Evolutionary conservation across 2,797 vertebrate genomes (phyloP).

Genomic region (Crypturellus tataupa): DNA sequence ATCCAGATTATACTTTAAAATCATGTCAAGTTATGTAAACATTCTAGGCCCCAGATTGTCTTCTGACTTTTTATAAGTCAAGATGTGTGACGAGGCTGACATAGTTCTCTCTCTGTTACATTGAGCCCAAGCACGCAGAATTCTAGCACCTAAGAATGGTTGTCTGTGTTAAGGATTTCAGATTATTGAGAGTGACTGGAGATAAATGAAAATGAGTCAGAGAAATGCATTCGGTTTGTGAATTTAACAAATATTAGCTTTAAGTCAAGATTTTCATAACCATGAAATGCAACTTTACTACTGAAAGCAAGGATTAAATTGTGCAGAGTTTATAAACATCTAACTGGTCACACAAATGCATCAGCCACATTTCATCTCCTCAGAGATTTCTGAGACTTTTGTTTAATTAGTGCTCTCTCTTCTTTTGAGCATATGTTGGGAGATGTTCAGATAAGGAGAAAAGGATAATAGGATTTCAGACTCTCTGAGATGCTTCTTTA

Average conservation of each 20-base stretch:
- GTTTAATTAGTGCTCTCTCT: too few relatives aligned
- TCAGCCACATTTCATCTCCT: too few relatives aligned
- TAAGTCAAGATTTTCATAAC: not conserved
- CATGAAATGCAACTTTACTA: not conserved
- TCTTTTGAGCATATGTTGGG: too few relatives aligned
- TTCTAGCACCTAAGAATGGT: not conserved
- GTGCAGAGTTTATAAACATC: too few relatives aligned
- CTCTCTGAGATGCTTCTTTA: too few relatives aligned
- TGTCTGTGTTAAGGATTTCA: not conserved
- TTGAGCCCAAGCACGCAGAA: not conserved
- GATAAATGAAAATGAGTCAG: not conserved
- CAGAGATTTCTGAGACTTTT: too few relatives aligned
- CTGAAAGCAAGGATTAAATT: not conserved
- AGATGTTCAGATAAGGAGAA: too few relatives aligned
- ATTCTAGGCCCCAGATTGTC: not conserved
- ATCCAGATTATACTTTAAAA: not conserved
- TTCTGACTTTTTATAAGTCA: not conserved
- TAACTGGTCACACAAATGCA: too few relatives aligned
- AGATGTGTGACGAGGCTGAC: not conserved
- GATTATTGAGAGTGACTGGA: not conserved
- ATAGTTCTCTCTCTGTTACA: not conserved
- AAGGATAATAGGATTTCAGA: too few relatives aligned
- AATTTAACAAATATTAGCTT: not conserved
- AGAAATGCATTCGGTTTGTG: not conserved
- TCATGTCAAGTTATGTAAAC: not conserved